A percentile compares a stretch with the other conserved stretches of the same genome.
Evolutionary conservation across 2,113 vertebrate species (phyloP).

Genomic region (Notarius quadriscutis): DNA sequence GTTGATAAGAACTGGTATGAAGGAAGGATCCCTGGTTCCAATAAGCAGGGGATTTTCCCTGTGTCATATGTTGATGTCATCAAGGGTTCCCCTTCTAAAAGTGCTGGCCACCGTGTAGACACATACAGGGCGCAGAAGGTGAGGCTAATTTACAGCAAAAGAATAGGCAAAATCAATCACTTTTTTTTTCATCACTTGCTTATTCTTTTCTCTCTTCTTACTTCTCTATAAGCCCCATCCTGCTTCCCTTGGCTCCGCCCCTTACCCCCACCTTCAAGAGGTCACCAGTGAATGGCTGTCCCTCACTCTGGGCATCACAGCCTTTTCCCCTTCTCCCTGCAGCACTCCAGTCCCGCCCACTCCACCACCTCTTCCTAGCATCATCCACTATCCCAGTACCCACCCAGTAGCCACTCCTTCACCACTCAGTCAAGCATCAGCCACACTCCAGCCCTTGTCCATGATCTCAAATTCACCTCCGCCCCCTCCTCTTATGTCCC

Average conservation of each 20-base stretch:
- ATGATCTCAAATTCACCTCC: constrained; percentile 44
- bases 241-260: constrained; percentile 52
- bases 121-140: constrained; percentile 88
- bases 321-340: constrained; percentile 62
- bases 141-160: constrained; percentile 8
- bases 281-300: constrained; percentile 75
- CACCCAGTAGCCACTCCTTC: constrained; percentile 53
- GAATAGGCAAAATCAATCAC: neutral
- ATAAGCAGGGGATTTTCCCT: constrained; percentile 96
- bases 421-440: constrained; percentile 59
- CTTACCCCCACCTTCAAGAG: constrained; percentile 66
- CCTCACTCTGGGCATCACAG: constrained; percentile 69
- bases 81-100: constrained; percentile 83
- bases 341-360: constrained; percentile 61
- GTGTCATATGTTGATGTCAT: constrained; percentile 92
- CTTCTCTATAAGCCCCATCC: constrained; percentile 62
- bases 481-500: constrained; percentile 53
- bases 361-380: constrained; percentile 70
- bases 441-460: constrained; percentile 52
- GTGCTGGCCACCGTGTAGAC: constrained; percentile 78
- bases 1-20: constrained; percentile 99
- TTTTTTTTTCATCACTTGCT: constrained; percentile 44
- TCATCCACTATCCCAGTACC: constrained; percentile 62
- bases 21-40: constrained; percentile 90
- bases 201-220: constrained; percentile 60